Conservation (phyloP, 53 echinoderm and acorn worm species). For the Apostichopus leukothele region DNA sequence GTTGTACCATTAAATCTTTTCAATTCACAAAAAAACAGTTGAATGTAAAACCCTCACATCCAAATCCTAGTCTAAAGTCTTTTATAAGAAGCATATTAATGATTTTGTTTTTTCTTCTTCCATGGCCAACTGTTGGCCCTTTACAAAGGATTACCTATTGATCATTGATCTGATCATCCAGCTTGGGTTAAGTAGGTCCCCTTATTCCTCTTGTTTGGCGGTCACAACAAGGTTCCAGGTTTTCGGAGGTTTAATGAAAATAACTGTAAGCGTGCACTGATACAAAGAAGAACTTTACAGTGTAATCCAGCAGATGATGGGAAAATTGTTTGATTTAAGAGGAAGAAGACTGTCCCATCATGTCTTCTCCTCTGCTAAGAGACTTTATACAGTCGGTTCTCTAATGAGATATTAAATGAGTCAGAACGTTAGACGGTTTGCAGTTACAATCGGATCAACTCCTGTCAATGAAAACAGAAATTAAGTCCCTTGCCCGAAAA, state of each 20-base stretch:
- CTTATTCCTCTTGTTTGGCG: too few relatives aligned
- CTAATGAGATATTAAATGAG: too few relatives aligned
- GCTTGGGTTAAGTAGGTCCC: too few relatives aligned
- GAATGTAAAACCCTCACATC: background rate
- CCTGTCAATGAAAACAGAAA: too few relatives aligned
- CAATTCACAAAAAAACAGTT: background rate
- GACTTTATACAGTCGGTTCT: background rate
- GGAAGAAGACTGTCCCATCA: background rate
- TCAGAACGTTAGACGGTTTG: too few relatives aligned
- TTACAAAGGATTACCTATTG: background rate
- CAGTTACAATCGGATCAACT: too few relatives aligned
- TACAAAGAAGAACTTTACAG: background rate
- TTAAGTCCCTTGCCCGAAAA: too few relatives aligned
- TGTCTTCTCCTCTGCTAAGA: background rate
- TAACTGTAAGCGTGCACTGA: background rate
- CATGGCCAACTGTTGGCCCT: background rate
- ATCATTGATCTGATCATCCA: slow-evolving; percentile 6
- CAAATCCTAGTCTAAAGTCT: background rate
- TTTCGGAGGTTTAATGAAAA: background rate
- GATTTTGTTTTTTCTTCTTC: slow-evolving; percentile 8
- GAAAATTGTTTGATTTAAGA: background rate
- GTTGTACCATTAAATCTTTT: background rate
- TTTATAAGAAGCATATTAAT: slow-evolving; percentile 9
- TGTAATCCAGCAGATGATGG: background rate
- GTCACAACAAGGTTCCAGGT: too few relatives aligned